Conservation (phyloP, 2,888 invertebrate genomes). For the Dasypogon diadema region DNA sequence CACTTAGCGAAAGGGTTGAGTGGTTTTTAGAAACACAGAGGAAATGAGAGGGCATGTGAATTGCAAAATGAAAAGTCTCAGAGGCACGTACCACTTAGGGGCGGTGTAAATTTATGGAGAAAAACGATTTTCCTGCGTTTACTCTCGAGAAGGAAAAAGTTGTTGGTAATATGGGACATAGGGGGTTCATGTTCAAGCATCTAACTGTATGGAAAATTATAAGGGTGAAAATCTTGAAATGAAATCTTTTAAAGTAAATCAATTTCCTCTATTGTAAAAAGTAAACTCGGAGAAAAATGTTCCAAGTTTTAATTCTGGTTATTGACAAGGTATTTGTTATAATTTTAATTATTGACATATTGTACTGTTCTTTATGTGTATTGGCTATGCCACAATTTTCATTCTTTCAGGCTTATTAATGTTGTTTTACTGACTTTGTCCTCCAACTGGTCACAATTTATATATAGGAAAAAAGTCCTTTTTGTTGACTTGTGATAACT, state of each 20-base stretch:
- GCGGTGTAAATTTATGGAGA: not conserved
- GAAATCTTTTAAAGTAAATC: not conserved
- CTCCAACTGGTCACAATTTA: too few species aligned
- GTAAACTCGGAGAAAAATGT: too few species aligned
- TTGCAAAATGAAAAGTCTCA: constrained; percentile 10
- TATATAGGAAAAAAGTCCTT: too few species aligned
- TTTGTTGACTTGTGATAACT: too few species aligned
- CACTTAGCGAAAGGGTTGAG: constrained; percentile 36
- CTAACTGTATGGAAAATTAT: not conserved
- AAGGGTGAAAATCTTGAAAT: not conserved
- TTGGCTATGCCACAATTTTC: too few species aligned
- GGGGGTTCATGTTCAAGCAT: not conserved
- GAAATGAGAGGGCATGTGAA: constrained; percentile 13
- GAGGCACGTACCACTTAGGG: constrained; percentile 8
- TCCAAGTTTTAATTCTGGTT: too few species aligned
- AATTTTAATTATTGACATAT: too few species aligned
- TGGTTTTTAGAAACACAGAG: constrained; percentile 19
- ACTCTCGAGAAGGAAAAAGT: not conserved
- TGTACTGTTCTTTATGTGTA: too few species aligned
- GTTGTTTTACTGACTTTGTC: too few species aligned
- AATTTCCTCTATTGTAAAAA: too few species aligned
- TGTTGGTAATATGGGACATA: constrained; percentile 1
- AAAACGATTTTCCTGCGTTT: not conserved
- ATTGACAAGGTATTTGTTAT: too few species aligned
- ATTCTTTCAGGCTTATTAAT: too few species aligned